A percentile compares a stretch with the other conserved stretches of the same genome.
phyloP scores from a whole-genome alignment of 2,797 vertebrate species.

The Spinibarbus caldwelli region DNA sequence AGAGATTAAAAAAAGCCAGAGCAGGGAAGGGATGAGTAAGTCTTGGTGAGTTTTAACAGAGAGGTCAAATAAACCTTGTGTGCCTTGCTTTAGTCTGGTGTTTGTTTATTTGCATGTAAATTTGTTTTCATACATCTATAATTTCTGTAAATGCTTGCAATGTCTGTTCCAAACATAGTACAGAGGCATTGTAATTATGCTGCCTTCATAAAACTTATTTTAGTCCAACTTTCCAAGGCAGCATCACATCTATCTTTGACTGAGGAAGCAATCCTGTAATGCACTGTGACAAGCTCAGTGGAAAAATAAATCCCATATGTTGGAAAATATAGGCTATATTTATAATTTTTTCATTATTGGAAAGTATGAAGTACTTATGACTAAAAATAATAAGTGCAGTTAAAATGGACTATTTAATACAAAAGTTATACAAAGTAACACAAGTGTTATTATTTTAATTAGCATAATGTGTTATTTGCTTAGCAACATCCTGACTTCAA shows the following conservation, averaged over 20 bases:
- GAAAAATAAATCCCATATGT: neutral
- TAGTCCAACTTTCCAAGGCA: no score
- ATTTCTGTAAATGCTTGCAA: neutral
- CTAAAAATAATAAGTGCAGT: neutral
- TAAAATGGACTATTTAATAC: neutral
- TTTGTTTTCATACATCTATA: neutral
- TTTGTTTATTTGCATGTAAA: neutral
- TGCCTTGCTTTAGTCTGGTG: neutral
- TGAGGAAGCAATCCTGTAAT: neutral
- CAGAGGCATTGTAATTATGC: no score
- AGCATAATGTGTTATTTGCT: neutral
- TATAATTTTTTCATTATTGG: neutral
- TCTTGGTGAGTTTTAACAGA: constrained; percentile 22
- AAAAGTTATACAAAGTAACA: neutral
- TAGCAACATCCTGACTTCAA: neutral
- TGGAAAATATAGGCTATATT: neutral
- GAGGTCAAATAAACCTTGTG: constrained; percentile 5
- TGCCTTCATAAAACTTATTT: no score
- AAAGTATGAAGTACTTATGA: neutral
- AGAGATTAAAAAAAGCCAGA: constrained; percentile 43
- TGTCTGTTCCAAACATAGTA: no score
- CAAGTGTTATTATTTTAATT: neutral
- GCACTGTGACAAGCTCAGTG: neutral
- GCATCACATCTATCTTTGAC: neutral
- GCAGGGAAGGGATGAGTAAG: neutral